Conservation (phyloP, 2,113 vertebrate genomes). For the Isurus oxyrinchus region DNA sequence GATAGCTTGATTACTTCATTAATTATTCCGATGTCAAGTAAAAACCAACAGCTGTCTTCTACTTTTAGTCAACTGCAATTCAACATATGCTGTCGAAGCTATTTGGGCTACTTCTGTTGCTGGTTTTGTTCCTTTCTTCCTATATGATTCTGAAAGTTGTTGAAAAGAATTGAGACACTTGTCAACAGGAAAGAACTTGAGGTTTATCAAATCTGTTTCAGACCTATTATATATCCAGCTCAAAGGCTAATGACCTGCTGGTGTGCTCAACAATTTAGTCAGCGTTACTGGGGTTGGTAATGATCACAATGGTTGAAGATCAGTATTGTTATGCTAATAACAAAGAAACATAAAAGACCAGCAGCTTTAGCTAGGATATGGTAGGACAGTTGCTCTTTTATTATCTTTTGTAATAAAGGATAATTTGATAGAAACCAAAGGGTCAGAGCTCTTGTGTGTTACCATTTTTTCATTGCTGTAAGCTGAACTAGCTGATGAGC, state of each 20-base stretch:
- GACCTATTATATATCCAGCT: conserved; percentile 48
- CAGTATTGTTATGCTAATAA: conserved; percentile 33
- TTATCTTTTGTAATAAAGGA: conserved; percentile 35
- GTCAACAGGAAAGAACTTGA: conserved; percentile 78
- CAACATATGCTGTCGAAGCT: conserved; percentile 54
- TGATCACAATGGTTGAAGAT: conserved; percentile 36
- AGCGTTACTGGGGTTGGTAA: conserved; percentile 40
- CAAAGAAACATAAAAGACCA: conserved; percentile 35
- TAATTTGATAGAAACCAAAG: conserved; percentile 41
- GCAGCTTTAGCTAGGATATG: conserved; percentile 2
- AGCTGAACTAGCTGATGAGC: conserved; percentile 80
- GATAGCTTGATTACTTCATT: conserved; percentile 71
- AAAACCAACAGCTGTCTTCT: conserved; percentile 56
- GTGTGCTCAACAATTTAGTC: conserved; percentile 47
- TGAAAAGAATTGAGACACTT: conserved; percentile 93
- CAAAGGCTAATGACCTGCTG: conserved; percentile 76
- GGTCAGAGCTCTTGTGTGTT: conserved; percentile 45
- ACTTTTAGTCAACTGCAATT: conserved; percentile 52
- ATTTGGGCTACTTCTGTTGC: conserved; percentile 65
- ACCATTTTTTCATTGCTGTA: conserved; percentile 64
- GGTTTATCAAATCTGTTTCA: conserved; percentile 82
- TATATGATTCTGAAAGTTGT: conserved; percentile 77
- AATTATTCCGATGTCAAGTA: conserved; percentile 67
- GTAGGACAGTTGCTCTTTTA: conserved; percentile 36
- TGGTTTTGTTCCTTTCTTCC: conserved; percentile 83